Evolutionary conservation across 2,888 invertebrate species (phyloP), one percentile per base, ranked within the genome.

Genomic region (Rhamnusium bicolor): DNA sequence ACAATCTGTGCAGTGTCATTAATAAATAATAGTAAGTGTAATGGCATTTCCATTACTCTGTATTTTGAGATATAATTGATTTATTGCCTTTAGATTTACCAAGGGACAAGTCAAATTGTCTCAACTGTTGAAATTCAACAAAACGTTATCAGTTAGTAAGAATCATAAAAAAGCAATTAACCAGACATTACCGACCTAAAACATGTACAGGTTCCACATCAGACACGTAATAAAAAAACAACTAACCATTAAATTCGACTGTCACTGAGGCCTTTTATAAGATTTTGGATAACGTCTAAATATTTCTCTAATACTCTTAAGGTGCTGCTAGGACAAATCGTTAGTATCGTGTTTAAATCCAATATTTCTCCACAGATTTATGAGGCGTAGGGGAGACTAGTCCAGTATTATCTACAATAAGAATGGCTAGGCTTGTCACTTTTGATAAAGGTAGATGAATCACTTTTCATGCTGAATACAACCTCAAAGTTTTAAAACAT

Each of bases 241-340:
- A 32, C 16, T 16, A 18, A 46, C 12, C 62, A 49, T 47, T 47
- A 46, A 63, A 63, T 63, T 47, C 10, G 46, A 24, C 16, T 49
- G 62, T 47, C 49, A 21, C 46, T 61, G 40, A 21, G 49, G 46
- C 27, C 24, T 46, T 27, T 63, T 61, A 32, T 61, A n/a, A 12
- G 61, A 61, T 46, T 29, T 40, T 40, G 46, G 62, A 63, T 63
- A 63, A 6, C 46, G 24, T 63, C 62, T 63, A 63, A 63, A 49
- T n/a, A 21, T 61, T 46, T 61, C 61, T 6, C 46, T 61, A 61
- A 61, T 61, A 46, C 46, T 4, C 49, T 49, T 40, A 49, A 32
- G 29, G 49, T 49, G 47, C 21, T 63, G 49, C 62, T 63, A 16
- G 32, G 61, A 61, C 61, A 61, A 61, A 61, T 61, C 61, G 40